A percentile compares a stretch with the other conserved stretches of the same genome.
These are phyloP conservation scores for Cnemophilus loriae DNA, from an alignment of 2,113 vertebrate species.

Conservation along the genomic window DNA sequence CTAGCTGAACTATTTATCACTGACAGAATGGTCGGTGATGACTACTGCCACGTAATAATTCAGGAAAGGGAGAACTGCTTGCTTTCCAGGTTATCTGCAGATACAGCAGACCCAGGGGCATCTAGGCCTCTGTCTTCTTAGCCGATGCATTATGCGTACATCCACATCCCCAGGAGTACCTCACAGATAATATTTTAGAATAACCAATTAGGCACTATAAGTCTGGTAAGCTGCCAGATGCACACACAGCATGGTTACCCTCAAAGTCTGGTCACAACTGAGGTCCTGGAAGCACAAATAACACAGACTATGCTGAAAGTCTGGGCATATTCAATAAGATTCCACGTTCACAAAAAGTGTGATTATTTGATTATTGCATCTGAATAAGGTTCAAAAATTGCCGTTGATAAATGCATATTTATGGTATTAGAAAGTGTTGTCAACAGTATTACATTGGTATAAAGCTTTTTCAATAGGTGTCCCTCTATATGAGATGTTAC, in stretches of 20 bases:
- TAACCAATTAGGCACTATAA: not conserved
- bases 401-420: not conserved
- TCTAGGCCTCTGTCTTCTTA: not conserved
- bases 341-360: not conserved
- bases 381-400: not conserved
- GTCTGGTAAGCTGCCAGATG: not conserved
- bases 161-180: not conserved
- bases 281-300: not conserved
- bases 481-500: not conserved
- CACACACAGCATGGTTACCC: fast-evolving
- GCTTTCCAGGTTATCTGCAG: not conserved
- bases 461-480: not conserved
- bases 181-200: not conserved
- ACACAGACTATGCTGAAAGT: not conserved
- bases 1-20: not conserved
- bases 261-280: not conserved
- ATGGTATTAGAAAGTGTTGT: not conserved
- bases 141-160: fast-evolving
- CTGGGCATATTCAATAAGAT: not conserved
- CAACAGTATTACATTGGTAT: no score
- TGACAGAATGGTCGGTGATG: not conserved
- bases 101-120: not conserved
- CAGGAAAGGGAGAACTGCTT: not conserved
- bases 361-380: not conserved
- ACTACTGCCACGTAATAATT: not conserved